Evolutionary conservation across 2,797 vertebrate genomes (phyloP).

Genomic region (Micrastur ruficollis): DNA sequence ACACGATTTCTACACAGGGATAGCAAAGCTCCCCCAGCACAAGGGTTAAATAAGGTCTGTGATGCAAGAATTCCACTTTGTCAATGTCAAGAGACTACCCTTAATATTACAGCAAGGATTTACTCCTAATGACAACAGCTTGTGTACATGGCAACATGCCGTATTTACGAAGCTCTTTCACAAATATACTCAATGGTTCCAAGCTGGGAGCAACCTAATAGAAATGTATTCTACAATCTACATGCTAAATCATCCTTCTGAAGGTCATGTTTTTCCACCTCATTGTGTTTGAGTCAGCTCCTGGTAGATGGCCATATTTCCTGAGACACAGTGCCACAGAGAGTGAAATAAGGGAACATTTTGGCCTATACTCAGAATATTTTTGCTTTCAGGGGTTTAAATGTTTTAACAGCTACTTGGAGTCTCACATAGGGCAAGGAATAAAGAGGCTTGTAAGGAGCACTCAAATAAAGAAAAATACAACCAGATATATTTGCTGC

Average conservation of each 20-base stretch:
- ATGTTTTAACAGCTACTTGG: neutral
- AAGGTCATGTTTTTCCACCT: slow-evolving; percentile 63
- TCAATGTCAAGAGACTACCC: neutral
- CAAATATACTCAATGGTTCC: neutral
- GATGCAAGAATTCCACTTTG: neutral
- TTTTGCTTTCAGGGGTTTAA: slow-evolving; percentile 32
- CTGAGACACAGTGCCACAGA: neutral
- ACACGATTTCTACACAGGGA: neutral
- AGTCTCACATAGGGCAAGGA: neutral
- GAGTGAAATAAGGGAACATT: neutral
- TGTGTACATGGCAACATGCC: neutral
- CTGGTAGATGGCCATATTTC: slow-evolving; percentile 45
- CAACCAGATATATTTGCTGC: neutral
- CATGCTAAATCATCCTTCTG: slow-evolving; percentile 48
- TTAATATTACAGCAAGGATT: neutral
- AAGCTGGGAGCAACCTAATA: neutral
- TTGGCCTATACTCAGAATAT: neutral
- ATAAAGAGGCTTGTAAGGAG: neutral
- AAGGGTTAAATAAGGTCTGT: neutral
- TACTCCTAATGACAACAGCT: neutral
- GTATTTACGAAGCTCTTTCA: neutral
- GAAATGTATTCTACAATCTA: slow-evolving; percentile 36
- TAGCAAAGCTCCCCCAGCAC: neutral
- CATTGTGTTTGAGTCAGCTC: slow-evolving; percentile 48
- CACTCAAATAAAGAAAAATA: neutral